phyloP scores from a whole-genome alignment of 2,888 invertebrate genomes.

The Pyrochroa serraticornis region DNA sequence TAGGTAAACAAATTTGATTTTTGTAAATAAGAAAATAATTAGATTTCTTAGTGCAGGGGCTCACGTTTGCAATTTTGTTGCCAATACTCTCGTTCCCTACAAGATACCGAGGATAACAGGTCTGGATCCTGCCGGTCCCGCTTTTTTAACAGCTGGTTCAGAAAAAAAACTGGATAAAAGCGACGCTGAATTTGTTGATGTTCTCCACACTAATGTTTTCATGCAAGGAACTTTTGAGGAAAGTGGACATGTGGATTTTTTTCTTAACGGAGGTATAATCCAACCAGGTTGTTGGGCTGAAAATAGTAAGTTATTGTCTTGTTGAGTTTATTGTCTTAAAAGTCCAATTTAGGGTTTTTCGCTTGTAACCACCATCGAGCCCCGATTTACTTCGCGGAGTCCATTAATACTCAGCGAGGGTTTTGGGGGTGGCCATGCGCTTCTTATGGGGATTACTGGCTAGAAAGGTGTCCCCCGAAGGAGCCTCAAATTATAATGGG shows the following conservation, averaged over 20 bases:
- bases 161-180: conserved; percentile 65
- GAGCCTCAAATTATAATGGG: conserved; percentile 61
- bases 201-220: conserved; percentile 74
- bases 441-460: conserved; percentile 63
- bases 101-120: conserved; percentile 67
- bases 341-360: conserved; percentile 59
- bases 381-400: conserved; percentile 69
- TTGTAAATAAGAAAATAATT: too few relatives aligned
- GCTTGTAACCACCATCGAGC: conserved; percentile 71
- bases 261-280: conserved; percentile 72
- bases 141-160: conserved; percentile 63
- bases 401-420: conserved; percentile 65
- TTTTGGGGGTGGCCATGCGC: conserved; percentile 73
- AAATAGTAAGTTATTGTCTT: conserved; percentile 49
- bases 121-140: conserved; percentile 73
- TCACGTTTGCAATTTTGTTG: conserved; percentile 58
- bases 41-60: too few relatives aligned
- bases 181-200: conserved; percentile 74
- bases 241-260: conserved; percentile 74
- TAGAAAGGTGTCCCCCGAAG: conserved; percentile 65
- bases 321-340: too few relatives aligned
- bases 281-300: conserved; percentile 70
- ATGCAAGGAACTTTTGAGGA: conserved; percentile 70
- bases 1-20: conserved; percentile 67
- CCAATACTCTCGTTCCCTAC: conserved; percentile 61